A percentile compares a stretch with the other conserved stretches of the same genome.
phyloP scores from a whole-genome alignment of 1,140 invertebrate species.

The Archivesica marissinica region DNA sequence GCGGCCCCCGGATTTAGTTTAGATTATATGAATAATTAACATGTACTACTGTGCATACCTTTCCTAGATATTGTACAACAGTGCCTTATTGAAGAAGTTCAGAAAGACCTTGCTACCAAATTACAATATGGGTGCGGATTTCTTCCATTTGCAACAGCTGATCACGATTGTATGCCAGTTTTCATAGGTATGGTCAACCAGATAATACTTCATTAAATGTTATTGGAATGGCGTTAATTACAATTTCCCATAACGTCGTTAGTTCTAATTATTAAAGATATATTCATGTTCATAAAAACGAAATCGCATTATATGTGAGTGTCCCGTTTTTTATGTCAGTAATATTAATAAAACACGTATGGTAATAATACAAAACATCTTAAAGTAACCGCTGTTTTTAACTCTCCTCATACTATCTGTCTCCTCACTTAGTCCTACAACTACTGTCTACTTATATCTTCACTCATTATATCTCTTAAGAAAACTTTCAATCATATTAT shows the following conservation, averaged over 20 bases:
- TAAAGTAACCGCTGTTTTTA: too few species aligned
- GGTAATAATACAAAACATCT: neutral
- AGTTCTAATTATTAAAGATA: neutral
- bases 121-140: constrained; percentile 12
- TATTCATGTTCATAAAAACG: neutral
- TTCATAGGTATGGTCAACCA: neutral
- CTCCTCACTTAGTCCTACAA: too few species aligned
- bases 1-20: too few species aligned
- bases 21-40: too few species aligned
- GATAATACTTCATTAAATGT: neutral
- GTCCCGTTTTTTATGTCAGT: neutral
- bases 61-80: too few species aligned
- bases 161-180: neutral
- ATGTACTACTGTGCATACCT: too few species aligned
- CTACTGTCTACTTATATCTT: too few species aligned
- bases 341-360: neutral
- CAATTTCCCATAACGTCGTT: neutral
- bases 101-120: neutral
- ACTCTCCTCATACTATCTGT: too few species aligned
- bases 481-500: too few species aligned
- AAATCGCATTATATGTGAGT: too few species aligned
- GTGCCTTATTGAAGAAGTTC: neutral
- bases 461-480: too few species aligned
- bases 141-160: neutral
- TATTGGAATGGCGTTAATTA: neutral